Percentiles rank a stretch among this genome's conserved stretches.
Evolutionary conservation across 2,888 invertebrate genomes (phyloP).

Genomic region (Caenorhabditis sulstoni): DNA sequence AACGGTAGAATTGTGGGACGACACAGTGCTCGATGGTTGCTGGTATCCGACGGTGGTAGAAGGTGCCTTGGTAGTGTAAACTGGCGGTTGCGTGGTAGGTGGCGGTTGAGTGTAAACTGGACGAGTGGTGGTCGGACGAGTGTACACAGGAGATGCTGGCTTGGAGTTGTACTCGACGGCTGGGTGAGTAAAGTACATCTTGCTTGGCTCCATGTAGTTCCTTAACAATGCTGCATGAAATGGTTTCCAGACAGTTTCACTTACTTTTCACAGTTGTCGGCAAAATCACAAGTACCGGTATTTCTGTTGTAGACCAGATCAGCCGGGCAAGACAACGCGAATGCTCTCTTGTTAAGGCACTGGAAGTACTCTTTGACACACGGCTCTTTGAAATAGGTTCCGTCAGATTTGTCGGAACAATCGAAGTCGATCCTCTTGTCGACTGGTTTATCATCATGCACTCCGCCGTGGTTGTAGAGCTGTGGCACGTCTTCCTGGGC

Average conservation of each 20-base stretch:
- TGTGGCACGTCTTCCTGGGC: conserved; percentile 32
- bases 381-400: conserved; percentile 44
- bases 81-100: conserved; percentile 14
- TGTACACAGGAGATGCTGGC: neutral
- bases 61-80: neutral
- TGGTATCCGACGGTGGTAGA: conserved; percentile 22
- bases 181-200: conserved; percentile 9
- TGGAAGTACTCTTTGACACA: conserved; percentile 43
- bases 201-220: conserved; percentile 38
- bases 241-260: neutral
- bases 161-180: conserved; percentile 6
- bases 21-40: conserved; percentile 24
- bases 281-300: conserved; percentile 55
- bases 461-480: conserved; percentile 51
- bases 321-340: conserved; percentile 42
- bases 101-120: conserved; percentile 21
- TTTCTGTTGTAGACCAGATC: conserved; percentile 55
- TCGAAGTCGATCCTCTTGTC: conserved; percentile 60
- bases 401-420: conserved; percentile 54
- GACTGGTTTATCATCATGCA: conserved; percentile 22
- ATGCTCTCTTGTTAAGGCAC: conserved; percentile 39
- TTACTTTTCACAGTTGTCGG: conserved; percentile 52
- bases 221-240: conserved; percentile 6
- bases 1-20: conserved; percentile 19
- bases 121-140: neutral